phyloP scores from a whole-genome alignment of 1,140 invertebrate genomes.

The Drosophila pruinosa region DNA sequence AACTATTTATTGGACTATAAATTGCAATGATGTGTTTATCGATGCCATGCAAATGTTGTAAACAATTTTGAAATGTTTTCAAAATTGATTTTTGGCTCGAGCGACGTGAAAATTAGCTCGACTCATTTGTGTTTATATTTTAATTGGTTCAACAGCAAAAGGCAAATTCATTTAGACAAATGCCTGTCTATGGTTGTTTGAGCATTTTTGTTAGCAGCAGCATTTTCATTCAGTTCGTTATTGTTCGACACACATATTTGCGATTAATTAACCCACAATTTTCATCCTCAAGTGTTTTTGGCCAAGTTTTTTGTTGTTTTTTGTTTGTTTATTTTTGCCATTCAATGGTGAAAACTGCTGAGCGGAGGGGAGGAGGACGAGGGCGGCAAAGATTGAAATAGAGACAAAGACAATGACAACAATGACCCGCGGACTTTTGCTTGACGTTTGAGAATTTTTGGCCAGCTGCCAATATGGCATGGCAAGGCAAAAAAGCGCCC shows the following conservation, averaged over 20 bases:
- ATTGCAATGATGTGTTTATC: constrained; percentile 1
- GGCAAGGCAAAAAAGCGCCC: constrained; percentile 36
- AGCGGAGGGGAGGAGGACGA: neutral
- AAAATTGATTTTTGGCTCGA: neutral
- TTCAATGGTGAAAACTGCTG: constrained; percentile 15
- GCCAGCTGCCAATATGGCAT: constrained; percentile 45
- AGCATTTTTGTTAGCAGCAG: neutral
- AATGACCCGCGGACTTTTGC: constrained; percentile 65
- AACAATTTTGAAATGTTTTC: neutral
- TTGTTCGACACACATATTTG: constrained; percentile 6
- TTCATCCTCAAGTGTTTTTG: constrained; percentile 1
- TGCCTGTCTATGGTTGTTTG: neutral
- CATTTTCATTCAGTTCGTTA: neutral
- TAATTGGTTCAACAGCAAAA: constrained; percentile 5
- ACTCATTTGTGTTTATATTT: constrained; percentile 25
- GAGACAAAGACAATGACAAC: constrained; percentile 54
- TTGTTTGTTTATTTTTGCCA: constrained; percentile 10
- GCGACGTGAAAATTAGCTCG: constrained; percentile 26
- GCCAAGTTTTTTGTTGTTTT: neutral
- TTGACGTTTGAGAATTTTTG: constrained; percentile 55
- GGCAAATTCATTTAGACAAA: neutral
- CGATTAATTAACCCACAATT: constrained; percentile 5
- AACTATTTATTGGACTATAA: neutral
- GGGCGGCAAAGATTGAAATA: neutral
- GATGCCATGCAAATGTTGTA: constrained; percentile 2